phyloP scores from a whole-genome alignment of 2,797 vertebrate genomes.

The Tapera naevia region DNA sequence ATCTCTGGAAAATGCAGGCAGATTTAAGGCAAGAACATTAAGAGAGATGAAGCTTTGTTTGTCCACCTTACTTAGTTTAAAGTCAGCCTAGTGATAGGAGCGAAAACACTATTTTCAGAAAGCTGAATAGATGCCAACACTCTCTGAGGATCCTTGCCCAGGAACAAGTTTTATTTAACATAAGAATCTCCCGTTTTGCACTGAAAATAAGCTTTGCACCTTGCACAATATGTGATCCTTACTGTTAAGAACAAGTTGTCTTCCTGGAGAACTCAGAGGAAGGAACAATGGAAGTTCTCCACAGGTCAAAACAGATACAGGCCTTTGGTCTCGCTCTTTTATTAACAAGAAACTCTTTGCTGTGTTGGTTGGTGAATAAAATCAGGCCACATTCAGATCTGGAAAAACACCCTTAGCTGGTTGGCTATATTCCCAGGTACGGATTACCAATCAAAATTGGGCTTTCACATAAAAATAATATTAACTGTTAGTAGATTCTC shows the following conservation, averaged over 20 bases:
- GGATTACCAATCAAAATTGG: background rate
- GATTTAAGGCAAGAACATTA: background rate
- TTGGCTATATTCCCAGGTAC: background rate
- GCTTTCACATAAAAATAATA: background rate
- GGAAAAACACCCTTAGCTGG: background rate
- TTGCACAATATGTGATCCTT: background rate
- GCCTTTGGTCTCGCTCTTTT: background rate
- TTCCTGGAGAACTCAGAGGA: background rate
- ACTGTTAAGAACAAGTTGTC: background rate
- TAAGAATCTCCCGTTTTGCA: background rate
- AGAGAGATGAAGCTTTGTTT: background rate
- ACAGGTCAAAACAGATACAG: background rate
- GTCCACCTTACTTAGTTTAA: constrained; percentile 14
- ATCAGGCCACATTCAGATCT: background rate
- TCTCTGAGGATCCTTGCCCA: background rate
- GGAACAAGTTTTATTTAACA: background rate
- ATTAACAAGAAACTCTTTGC: background rate
- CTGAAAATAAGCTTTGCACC: background rate
- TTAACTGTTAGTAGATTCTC: background rate
- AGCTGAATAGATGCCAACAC: background rate
- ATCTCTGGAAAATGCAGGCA: background rate
- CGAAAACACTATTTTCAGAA: constrained; percentile 18
- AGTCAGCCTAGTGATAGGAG: constrained; percentile 19
- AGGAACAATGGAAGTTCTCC: background rate
- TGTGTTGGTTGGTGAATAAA: background rate